phyloP scores from a whole-genome alignment of 2,888 invertebrate genomes.

The Pharmacophagus antenor region DNA sequence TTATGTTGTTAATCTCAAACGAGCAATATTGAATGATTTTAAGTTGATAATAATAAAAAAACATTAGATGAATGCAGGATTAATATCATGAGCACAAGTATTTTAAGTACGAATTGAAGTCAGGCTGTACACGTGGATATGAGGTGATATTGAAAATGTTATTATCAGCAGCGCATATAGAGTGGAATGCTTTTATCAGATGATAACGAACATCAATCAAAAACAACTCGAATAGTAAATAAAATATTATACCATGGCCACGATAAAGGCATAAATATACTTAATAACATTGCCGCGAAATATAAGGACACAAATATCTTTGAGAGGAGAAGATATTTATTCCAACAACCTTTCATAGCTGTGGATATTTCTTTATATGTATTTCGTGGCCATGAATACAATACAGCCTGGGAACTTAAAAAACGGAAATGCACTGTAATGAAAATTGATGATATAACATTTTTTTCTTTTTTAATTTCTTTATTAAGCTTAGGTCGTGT shows the following conservation, averaged over 20 bases:
- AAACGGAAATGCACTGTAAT: not conserved
- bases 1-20: too few species aligned
- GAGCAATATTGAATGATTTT: too few species aligned
- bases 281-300: constrained; percentile 2
- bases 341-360: not conserved
- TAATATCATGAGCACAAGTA: too few species aligned
- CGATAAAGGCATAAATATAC: not conserved
- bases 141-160: not conserved
- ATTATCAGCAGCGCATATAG: not conserved
- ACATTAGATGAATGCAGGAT: too few species aligned
- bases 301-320: constrained; percentile 6
- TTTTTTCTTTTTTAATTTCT: too few species aligned
- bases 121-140: not conserved
- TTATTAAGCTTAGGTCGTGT: too few species aligned
- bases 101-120: too few species aligned
- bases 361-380: not conserved
- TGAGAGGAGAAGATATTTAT: constrained; percentile 16
- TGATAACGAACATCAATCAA: constrained; percentile 9
- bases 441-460: too few species aligned
- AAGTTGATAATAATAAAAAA: too few species aligned
- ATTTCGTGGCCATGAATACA: not conserved
- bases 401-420: not conserved
- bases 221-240: constrained; percentile 6
- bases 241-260: not conserved
- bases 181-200: constrained; percentile 7